phyloP scores from a whole-genome alignment of 2,797 vertebrate genomes.

The Pangasius macronema region DNA sequence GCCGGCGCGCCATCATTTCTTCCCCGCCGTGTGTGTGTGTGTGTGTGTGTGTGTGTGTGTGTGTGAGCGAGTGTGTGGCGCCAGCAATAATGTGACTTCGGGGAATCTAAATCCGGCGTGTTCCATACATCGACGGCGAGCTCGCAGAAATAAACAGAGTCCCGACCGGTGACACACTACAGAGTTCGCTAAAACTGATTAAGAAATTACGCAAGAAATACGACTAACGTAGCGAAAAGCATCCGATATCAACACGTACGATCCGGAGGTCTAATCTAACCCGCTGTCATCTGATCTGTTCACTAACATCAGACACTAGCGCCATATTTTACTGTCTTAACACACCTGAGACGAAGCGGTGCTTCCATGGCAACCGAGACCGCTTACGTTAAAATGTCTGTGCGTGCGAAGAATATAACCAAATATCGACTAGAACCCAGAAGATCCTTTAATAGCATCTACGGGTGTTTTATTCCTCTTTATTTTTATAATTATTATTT shows the following conservation, averaged over 20 bases:
- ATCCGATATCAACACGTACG: neutral
- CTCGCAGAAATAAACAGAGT: constrained; percentile 6
- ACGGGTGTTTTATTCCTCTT: neutral
- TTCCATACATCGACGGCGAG: constrained; percentile 47
- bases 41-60: constrained; percentile 16
- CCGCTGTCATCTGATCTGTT: neutral
- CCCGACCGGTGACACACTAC: neutral
- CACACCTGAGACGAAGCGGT: too few relatives aligned
- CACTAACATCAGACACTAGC: neutral
- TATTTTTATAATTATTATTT: neutral
- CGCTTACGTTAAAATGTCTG: neutral
- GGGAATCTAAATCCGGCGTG: constrained; percentile 48
- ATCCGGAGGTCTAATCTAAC: neutral
- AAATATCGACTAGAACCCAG: neutral
- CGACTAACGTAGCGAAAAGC: neutral
- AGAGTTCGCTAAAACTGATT: neutral
- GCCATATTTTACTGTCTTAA: neutral
- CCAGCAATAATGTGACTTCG: constrained; percentile 42
- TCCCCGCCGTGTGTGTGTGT: constrained; percentile 36
- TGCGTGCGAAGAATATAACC: neutral
- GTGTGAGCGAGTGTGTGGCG: constrained; percentile 40
- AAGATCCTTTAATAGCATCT: neutral
- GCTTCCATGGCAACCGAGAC: constrained; percentile 16
- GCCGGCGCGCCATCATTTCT: constrained; percentile 50
- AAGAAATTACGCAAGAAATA: neutral